These are phyloP conservation scores for Rhynchotus rufescens DNA, from an alignment of 2,797 vertebrate species.

Conservation along the genomic window DNA sequence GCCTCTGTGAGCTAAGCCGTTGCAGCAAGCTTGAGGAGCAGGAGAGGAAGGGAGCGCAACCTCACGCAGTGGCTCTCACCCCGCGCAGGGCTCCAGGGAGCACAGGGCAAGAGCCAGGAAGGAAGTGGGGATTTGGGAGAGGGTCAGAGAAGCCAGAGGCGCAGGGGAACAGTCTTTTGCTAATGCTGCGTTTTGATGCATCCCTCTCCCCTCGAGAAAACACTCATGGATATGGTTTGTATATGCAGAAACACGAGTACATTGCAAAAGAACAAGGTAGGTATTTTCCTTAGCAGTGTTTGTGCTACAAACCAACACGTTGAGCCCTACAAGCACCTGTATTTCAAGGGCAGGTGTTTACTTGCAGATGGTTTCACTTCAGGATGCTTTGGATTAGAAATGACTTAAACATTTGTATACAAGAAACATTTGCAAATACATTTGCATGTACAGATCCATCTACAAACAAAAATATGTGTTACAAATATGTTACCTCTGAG, in stretches of 20 bases:
- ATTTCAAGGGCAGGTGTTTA: not conserved
- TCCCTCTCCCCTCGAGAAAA: not conserved
- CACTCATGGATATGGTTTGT: rapidly evolving
- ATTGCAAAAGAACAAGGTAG: not conserved
- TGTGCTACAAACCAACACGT: not conserved
- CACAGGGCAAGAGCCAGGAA: not conserved
- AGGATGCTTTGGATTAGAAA: not conserved
- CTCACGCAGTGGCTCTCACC: not conserved
- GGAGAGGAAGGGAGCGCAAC: not conserved
- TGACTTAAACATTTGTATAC: not conserved
- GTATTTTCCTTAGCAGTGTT: rapidly evolving
- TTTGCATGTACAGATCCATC: too few species aligned
- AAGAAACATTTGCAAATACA: not conserved
- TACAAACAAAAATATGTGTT: too few species aligned
- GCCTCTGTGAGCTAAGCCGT: not conserved
- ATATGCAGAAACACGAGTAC: too few species aligned
- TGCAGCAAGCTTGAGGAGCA: not conserved
- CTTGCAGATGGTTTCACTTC: not conserved
- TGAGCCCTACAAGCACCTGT: not conserved
- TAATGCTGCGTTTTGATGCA: not conserved
- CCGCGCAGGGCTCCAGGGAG: rapidly evolving
- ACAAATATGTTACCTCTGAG: not conserved
- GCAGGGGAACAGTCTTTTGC: not conserved
- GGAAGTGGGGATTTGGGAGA: not conserved
- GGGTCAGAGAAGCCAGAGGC: not conserved